phyloP scores from a whole-genome alignment of 2,888 invertebrate species.

The Panopea generosa region DNA sequence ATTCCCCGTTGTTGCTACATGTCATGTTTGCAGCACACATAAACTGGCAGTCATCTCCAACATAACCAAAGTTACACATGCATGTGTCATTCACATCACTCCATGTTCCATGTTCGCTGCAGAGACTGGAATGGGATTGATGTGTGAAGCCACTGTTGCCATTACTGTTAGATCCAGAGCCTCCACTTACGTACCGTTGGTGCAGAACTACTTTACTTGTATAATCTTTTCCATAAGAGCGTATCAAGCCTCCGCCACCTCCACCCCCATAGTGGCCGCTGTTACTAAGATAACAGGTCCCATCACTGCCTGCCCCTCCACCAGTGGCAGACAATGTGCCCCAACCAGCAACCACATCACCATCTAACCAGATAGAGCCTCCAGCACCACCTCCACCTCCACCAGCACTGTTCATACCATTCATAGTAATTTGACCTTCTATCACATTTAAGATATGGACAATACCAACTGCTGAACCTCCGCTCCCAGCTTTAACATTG shows the following conservation, averaged over 20 bases:
- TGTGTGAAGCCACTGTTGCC: constrained; percentile 58
- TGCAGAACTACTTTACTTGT: constrained; percentile 64
- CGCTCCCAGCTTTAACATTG: constrained; percentile 62
- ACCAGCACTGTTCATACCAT: constrained; percentile 44
- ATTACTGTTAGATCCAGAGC: constrained; percentile 27
- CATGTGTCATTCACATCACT: constrained; percentile 46
- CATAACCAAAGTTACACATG: constrained; percentile 63
- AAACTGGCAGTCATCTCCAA: constrained; percentile 75
- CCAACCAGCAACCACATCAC: constrained; percentile 72
- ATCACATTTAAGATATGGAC: constrained; percentile 51
- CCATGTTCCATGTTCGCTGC: constrained; percentile 68
- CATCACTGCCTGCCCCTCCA: constrained; percentile 48
- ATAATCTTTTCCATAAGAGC: constrained; percentile 60
- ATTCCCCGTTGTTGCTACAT: constrained; percentile 68
- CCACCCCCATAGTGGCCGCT: constrained; percentile 68
- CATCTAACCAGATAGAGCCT: constrained; percentile 75
- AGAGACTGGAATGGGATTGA: constrained; percentile 44
- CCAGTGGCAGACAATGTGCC: constrained; percentile 66
- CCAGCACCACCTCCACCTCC: constrained; percentile 76
- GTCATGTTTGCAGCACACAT: constrained; percentile 54
- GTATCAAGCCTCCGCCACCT: constrained; percentile 73
- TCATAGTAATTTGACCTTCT: constrained; percentile 66
- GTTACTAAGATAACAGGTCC: neutral
- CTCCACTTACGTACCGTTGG: constrained; percentile 54
- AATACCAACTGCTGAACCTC: constrained; percentile 66